These are phyloP conservation scores for Urophycis tenuis DNA, from an alignment of 2,797 vertebrate genomes.

Conservation along the genomic window DNA sequence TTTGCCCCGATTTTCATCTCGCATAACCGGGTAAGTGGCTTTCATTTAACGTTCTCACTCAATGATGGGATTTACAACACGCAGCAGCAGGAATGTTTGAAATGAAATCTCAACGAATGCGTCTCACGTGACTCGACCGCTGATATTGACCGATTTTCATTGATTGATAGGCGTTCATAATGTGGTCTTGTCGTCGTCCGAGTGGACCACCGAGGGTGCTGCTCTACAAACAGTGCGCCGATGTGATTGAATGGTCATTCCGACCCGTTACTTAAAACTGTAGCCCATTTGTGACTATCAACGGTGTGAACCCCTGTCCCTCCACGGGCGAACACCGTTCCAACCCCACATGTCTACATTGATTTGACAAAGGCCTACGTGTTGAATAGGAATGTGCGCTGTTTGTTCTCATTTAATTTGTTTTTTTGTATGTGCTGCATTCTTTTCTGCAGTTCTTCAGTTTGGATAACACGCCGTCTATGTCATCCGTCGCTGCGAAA, in stretches of 20 bases:
- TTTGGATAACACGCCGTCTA: slow-evolving; percentile 42
- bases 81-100: no score
- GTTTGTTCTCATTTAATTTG: no score
- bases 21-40: neutral
- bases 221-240: neutral
- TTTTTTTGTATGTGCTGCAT: slow-evolving; percentile 4
- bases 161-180: neutral
- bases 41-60: neutral
- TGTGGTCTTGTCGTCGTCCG: neutral
- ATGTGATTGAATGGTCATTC: neutral
- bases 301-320: neutral
- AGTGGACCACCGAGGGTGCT: neutral
- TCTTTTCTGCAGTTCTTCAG: slow-evolving; percentile 41
- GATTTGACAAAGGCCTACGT: no score
- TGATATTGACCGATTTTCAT: neutral
- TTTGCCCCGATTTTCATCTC: neutral
- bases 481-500: slow-evolving; percentile 45
- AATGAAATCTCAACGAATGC: no score
- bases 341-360: no score
- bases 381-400: no score
- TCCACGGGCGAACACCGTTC: neutral
- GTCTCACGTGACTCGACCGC: neutral
- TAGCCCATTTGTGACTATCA: neutral
- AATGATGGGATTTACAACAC: no score
- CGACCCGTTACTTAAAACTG: neutral